Evolutionary conservation across 2,113 vertebrate genomes (phyloP), one percentile per base, ranked within the genome.

Genomic region (Epinephelus fuscoguttatus): DNA sequence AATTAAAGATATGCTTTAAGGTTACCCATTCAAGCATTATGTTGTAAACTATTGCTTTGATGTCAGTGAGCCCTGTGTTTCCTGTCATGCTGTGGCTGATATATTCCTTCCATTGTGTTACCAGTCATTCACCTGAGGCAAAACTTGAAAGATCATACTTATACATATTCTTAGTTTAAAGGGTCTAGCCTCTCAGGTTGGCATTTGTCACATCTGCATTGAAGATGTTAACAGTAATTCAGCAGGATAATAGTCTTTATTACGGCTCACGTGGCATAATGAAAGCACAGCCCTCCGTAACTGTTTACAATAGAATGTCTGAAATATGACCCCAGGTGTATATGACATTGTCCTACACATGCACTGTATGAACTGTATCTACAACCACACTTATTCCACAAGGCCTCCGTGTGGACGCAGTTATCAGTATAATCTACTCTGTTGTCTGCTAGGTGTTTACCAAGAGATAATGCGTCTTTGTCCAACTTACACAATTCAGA

Each of bases 401-500:
- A 45, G 23, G 67, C 3, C 40, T 30, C 27, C 17, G 15, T 25
- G 57, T 73, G 6, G n/a, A 55, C 47, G 0, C 19, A 0, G n/a
- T 53, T 72, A 49, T 76, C 27, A 50, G 21, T 33, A 52, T 47
- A 21, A 64, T 73, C 25, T 10, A 7, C n/a, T 49, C 13, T 63
- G 60, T 21, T 45, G 33, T 30, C 3, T 52, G 15, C 33, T 1
- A 1, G 25, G n/a, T 78, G 42, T 72, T 63, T 68, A 2, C 50
- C 27, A 27, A 40, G 11, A 8, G 1, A 57, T 49, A 69, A 23
- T 27, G 5, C 4, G 6, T 72, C 21, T 81, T 60, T 62, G 30
- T 71, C 45, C 45, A 50, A 21, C 42, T 79, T 75, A 17, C 19
- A 61, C 71, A 73, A 69, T 62, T 79, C n/a, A 11, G 25, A 33